These are phyloP conservation scores for Electrona antarctica DNA, from an alignment of 2,113 vertebrate species.

Conservation along the genomic window DNA sequence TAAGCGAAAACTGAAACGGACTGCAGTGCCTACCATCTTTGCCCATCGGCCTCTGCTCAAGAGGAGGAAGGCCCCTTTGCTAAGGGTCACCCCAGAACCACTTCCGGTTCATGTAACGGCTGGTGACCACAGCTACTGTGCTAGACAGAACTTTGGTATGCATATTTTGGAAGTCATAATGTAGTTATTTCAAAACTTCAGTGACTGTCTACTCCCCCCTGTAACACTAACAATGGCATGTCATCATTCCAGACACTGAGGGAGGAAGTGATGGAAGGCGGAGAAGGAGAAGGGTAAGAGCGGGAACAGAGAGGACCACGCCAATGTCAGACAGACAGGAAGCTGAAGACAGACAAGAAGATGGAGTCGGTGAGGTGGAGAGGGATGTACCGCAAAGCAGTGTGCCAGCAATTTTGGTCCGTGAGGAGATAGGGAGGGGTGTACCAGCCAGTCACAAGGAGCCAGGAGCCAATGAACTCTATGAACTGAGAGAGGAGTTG, in stretches of 20 bases:
- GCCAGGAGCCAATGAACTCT: too few species aligned
- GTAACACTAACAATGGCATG: constrained; percentile 8
- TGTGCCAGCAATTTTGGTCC: too few species aligned
- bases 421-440: too few species aligned
- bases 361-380: too few species aligned
- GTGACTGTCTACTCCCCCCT: background rate
- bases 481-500: constrained; percentile 6
- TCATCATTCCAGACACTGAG: constrained; percentile 13
- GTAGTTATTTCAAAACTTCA: background rate
- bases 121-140: constrained; percentile 13
- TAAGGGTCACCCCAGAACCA: background rate
- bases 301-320: too few species aligned
- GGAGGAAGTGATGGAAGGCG: constrained; percentile 1
- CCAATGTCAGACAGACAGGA: too few species aligned
- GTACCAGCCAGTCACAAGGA: too few species aligned
- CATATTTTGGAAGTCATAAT: background rate
- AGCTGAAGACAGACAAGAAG: too few species aligned
- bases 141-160: constrained; percentile 7
- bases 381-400: too few species aligned
- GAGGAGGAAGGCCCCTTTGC: constrained; percentile 14
- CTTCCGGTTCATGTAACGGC: constrained; percentile 11
- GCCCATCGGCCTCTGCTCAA: background rate
- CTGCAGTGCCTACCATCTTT: constrained; percentile 19
- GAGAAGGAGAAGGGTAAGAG: too few species aligned
- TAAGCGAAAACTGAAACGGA: background rate